Conservation (phyloP, 1,140 invertebrate genomes). For the Atta cephalotes region DNA sequence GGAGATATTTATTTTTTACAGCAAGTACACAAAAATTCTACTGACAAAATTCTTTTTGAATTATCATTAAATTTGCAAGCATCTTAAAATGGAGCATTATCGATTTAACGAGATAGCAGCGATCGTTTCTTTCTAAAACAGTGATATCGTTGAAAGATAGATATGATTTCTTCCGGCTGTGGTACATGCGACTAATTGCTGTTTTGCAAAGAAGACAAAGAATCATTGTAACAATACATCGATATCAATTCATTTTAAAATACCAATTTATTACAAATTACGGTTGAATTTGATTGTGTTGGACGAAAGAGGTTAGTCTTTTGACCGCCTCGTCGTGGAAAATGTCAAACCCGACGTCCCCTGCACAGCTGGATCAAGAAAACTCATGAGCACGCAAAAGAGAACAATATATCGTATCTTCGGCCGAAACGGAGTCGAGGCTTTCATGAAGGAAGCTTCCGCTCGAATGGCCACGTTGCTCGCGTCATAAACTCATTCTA, state of each 20-base stretch:
- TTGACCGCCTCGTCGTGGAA: background rate
- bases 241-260: conserved; percentile 15
- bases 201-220: background rate
- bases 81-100: conserved; percentile 1
- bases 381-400: conserved; percentile 40
- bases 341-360: conserved; percentile 26
- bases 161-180: background rate
- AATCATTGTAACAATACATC: background rate
- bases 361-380: conserved; percentile 51
- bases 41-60: conserved; percentile 10
- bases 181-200: background rate
- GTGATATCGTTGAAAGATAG: background rate
- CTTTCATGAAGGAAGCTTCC: conserved; percentile 54
- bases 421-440: conserved; percentile 48
- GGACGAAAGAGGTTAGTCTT: background rate
- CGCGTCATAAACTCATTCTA: conserved; percentile 17
- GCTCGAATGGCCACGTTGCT: conserved; percentile 28
- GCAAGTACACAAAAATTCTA: background rate
- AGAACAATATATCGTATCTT: conserved; percentile 34
- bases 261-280: conserved; percentile 10
- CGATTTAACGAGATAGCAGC: background rate
- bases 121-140: conserved; percentile 18
- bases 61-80: conserved; percentile 4
- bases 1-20: background rate
- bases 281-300: conserved; percentile 7